Evolutionary conservation across 2,797 vertebrate genomes (phyloP), one percentile per base, ranked within the genome.

Genomic region (Alfaro cultratus): DNA sequence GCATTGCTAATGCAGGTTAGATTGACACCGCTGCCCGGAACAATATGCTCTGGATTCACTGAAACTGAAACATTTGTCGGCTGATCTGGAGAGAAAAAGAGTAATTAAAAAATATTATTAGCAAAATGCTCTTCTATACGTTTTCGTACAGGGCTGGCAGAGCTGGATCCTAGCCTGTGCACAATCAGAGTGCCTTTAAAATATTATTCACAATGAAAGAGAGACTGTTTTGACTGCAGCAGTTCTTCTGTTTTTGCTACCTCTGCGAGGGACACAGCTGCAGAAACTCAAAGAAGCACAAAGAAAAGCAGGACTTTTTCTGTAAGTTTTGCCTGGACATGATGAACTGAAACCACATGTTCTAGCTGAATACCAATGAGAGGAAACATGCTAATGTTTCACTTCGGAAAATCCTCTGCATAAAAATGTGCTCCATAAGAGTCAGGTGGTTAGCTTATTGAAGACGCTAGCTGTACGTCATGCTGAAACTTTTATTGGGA

Each of bases 1-100:
- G 92, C 91, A 10, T 16, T 45, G 73, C 88, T 82, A 85, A 77
- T 89, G 87, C 92, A 94, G 77, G 76, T 90, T 87, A 93, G 73
- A 45, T 83, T 93, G 73, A 92, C 80, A n/a, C 86, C 46, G 55
- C 73, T 74, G 73, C 85, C 83, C 31, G 80, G 62, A 8, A 46
- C 23, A 10, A 83, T 23, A 2, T 55, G 21, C 2, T 13, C 18
- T 11, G 76, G 76, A 31, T 83, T 68, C 53, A 90, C 36, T 46
- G 64, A 83, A 41, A 93, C 36, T 1, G 88, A 84, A 53, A 90
- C 29, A 75, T 92, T 92, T n/a, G 26, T 67, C 4, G 93, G 93
- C 15, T 0, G 13, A 68, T 91, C 92, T 94, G 82, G 57, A 80
- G 68, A 72, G n/a, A 31, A 29, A 46, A 72, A 47, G 12, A 55